A percentile compares a stretch with the other conserved stretches of the same genome.
Conservation (phyloP, 2,797 vertebrate genomes). For the Semotilus atromaculatus region DNA sequence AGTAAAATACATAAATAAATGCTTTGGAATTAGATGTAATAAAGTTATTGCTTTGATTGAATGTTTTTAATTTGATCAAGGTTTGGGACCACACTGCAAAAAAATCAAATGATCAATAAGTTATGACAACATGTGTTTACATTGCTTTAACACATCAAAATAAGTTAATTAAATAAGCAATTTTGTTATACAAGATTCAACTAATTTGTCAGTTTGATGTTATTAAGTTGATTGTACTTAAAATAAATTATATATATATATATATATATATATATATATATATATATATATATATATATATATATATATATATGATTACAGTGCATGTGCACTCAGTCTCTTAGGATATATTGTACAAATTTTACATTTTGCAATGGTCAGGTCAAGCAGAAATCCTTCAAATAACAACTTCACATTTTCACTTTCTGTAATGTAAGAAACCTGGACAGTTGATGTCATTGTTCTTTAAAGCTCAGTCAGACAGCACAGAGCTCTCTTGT, state of each 20-base stretch:
- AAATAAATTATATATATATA: no score
- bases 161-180: no score
- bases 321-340: not conserved
- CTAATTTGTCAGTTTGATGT: no score
- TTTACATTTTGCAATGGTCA: not conserved
- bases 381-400: conserved; percentile 1
- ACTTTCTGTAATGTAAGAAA: conserved; percentile 1
- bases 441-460: conserved; percentile 13
- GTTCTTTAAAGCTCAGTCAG: conserved; percentile 9
- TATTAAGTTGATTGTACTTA: no score
- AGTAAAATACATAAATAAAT: not conserved
- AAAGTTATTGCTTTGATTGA: not conserved
- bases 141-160: no score
- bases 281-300: no score
- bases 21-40: not conserved
- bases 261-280: no score
- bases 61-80: not conserved
- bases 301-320: no score
- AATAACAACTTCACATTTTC: not conserved
- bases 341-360: not conserved
- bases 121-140: no score
- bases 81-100: not conserved
- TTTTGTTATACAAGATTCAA: no score
- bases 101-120: no score
- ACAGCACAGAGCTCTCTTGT: not conserved